phyloP scores from a whole-genome alignment of 2,888 invertebrate genomes.

The Pseudoips prasinana region DNA sequence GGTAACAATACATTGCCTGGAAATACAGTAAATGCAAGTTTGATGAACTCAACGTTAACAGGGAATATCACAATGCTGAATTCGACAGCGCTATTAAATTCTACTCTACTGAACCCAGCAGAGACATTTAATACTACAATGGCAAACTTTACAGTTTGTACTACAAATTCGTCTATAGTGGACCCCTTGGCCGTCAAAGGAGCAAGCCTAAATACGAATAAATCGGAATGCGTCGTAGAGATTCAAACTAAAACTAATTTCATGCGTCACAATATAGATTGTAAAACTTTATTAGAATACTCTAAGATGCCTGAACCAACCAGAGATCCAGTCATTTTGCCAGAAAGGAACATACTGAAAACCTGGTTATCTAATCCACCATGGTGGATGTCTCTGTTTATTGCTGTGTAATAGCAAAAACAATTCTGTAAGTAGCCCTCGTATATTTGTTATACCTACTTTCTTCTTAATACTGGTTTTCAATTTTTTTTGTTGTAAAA shows the following conservation, averaged over 20 bases:
- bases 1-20: constrained; percentile 32
- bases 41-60: not conserved
- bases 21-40: constrained; percentile 6
- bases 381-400: constrained; percentile 70
- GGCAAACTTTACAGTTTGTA: not conserved
- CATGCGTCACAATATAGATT: constrained; percentile 53
- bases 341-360: constrained; percentile 54
- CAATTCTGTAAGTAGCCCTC: too few species aligned
- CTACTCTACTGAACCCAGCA: constrained; percentile 17
- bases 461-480: too few species aligned
- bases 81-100: constrained; percentile 9
- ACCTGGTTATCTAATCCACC: constrained; percentile 65
- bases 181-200: constrained; percentile 62
- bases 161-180: constrained; percentile 24
- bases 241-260: constrained; percentile 50
- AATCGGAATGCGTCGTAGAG: constrained; percentile 60
- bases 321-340: constrained; percentile 42
- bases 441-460: too few species aligned
- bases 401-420: constrained; percentile 46
- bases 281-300: constrained; percentile 53
- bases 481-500: too few species aligned
- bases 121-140: not conserved
- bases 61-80: constrained; percentile 7
- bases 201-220: constrained; percentile 39
- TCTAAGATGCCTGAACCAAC: constrained; percentile 60